These are phyloP conservation scores for Actinia tenebrosa DNA, from an alignment of 64 coral and sea anemone species.

Conservation along the genomic window DNA sequence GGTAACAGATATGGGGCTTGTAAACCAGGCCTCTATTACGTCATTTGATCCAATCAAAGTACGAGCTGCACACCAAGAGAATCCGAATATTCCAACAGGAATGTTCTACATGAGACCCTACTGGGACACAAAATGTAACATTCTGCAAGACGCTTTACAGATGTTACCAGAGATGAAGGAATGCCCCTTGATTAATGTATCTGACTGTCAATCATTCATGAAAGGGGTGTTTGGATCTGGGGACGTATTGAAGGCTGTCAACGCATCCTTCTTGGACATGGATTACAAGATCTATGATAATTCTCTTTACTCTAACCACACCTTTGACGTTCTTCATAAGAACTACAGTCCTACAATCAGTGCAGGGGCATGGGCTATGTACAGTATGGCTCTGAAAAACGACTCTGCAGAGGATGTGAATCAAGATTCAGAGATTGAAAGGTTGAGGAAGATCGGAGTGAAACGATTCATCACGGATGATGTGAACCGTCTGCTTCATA, in stretches of 20 bases:
- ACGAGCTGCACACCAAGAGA: conserved; percentile 50
- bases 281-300: conserved; percentile 91
- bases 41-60: conserved; percentile 89
- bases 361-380: conserved; percentile 74
- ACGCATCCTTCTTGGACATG: conserved; percentile 66
- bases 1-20: conserved; percentile 49
- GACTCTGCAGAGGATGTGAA: background rate
- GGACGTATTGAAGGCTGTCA: conserved; percentile 47
- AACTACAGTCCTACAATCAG: conserved; percentile 70
- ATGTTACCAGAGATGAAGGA: conserved; percentile 44
- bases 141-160: conserved; percentile 10
- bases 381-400: conserved; percentile 49
- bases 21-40: conserved; percentile 50
- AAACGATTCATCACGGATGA: conserved; percentile 68
- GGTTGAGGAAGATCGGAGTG: conserved; percentile 39
- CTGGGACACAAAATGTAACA: background rate
- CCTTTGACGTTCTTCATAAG: conserved; percentile 47
- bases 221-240: conserved; percentile 47
- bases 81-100: conserved; percentile 38
- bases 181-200: conserved; percentile 20
- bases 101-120: conserved; percentile 53
- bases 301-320: conserved; percentile 57
- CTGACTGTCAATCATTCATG: conserved; percentile 45
- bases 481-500: conserved; percentile 55
- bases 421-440: conserved; percentile 38